These are phyloP conservation scores for Scaptomyza flava DNA, from an alignment of 2,888 invertebrate genomes.

Conservation along the genomic window DNA sequence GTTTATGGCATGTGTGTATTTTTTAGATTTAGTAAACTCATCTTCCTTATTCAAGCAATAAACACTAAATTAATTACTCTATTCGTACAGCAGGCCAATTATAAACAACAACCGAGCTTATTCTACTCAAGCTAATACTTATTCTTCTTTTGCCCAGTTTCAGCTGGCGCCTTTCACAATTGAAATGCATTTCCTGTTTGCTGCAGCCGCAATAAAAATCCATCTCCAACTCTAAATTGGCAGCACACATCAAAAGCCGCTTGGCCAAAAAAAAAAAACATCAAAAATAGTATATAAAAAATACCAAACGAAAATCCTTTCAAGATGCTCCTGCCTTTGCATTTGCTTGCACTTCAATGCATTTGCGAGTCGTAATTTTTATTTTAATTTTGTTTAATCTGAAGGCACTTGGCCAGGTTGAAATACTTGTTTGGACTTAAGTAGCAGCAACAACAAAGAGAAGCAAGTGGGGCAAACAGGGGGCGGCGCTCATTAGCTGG, in stretches of 20 bases:
- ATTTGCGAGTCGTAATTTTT: slow-evolving; percentile 51
- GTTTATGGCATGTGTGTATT: no score
- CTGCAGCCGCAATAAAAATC: slow-evolving; percentile 46
- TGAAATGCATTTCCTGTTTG: slow-evolving; percentile 54
- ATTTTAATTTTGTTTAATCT: slow-evolving; percentile 69
- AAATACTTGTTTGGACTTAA: slow-evolving; percentile 8
- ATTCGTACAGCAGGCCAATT: slow-evolving; percentile 8
- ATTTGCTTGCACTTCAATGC: slow-evolving; percentile 43
- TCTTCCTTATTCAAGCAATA: neutral
- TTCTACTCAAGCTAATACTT: neutral
- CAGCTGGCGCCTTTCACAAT: slow-evolving; percentile 39
- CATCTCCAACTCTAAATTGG: slow-evolving; percentile 58
- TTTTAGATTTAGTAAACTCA: neutral
- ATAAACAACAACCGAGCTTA: neutral
- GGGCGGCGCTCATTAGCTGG: slow-evolving; percentile 53
- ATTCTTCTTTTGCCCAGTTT: neutral
- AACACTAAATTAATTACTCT: neutral
- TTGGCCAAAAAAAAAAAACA: neutral
- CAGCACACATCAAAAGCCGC: slow-evolving; percentile 69
- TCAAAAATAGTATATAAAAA: neutral
- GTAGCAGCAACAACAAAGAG: slow-evolving; percentile 4
- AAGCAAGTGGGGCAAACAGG: no score
- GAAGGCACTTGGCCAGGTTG: slow-evolving; percentile 27
- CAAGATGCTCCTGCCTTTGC: slow-evolving; percentile 55
- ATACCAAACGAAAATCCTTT: slow-evolving; percentile 61